Evolutionary conservation across 2,113 vertebrate genomes (phyloP).

Genomic region (Pangasianodon gigas): DNA sequence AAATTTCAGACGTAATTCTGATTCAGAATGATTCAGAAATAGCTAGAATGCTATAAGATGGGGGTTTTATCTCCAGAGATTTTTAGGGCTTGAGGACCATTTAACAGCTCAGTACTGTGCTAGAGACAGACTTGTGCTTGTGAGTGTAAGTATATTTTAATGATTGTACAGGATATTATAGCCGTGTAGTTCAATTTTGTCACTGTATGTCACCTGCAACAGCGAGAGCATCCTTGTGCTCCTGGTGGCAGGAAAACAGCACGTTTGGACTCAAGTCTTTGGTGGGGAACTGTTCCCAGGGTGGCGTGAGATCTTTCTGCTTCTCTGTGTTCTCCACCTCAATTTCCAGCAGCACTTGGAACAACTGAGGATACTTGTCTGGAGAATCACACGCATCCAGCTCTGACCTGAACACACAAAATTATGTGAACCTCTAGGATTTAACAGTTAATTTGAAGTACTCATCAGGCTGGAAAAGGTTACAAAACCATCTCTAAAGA

Average conservation of each 20-base stretch:
- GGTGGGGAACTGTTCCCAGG: slow-evolving; percentile 93
- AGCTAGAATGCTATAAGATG: not conserved
- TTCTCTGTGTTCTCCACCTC: slow-evolving; percentile 90
- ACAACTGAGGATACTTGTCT: slow-evolving; percentile 97
- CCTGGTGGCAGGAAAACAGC: slow-evolving; percentile 94
- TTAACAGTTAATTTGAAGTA: too few relatives aligned
- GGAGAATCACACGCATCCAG: slow-evolving; percentile 94
- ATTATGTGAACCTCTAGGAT: too few relatives aligned
- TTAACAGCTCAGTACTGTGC: not conserved
- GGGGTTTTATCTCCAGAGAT: not conserved
- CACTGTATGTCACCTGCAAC: slow-evolving; percentile 78
- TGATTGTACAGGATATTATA: not conserved
- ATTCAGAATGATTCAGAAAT: not conserved
- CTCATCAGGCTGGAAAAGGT: too few relatives aligned
- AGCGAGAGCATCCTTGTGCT: slow-evolving; percentile 89
- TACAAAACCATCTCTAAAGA: too few relatives aligned
- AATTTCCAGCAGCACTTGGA: slow-evolving; percentile 89
- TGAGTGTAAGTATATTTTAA: not conserved
- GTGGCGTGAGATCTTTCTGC: slow-evolving; percentile 90
- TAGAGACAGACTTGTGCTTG: not conserved
- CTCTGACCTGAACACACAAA: slow-evolving; percentile 79
- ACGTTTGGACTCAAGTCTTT: slow-evolving; percentile 91
- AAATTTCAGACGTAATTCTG: not conserved
- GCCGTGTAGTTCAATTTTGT: not conserved
- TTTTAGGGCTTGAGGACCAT: not conserved